Base-by-base conservation (phyloP, 1,140 invertebrate genomes). In the Euwallacea similis region DNA sequence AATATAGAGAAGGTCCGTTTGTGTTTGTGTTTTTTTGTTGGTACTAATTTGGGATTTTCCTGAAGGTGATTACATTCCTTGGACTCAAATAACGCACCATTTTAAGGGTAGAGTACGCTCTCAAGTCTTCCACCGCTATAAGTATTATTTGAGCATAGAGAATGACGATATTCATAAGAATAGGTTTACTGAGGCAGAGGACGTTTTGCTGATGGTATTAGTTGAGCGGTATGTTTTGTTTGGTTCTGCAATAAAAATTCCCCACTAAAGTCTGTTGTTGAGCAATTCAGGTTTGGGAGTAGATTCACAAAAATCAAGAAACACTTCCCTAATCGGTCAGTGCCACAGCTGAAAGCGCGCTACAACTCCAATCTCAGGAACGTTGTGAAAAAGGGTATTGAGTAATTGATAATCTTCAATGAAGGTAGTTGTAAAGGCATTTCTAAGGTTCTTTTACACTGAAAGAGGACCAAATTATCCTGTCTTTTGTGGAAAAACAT, bases 41-140 rank as follows among this genome's bases (percentile, higher is more conserved):
- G n/a, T 59, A 58, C n/a, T 11, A 59, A 11, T 47, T 59, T 58
- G 44, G 46, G 21, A 55, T 63, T 66, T 60, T 66, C 86, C 4
- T 33, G 21, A 33, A 9, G 89, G 88, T 15, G 82, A 87, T 62
- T 86, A 85, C 21, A 87, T 90, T 64, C 87, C 88, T 7, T 92
- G 90, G 90, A 81, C 83, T 1, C 85, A 85, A n/a, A 68, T 74
- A 10, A 82, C 86, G 7, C 81, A 82, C 44, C 84, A 85, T 46
- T 87, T 91, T 79, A 82, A 84, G 7, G 85, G 85, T 44, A 82
- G 87, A 74, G 86, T 85, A 0, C 89, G 88, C 76, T 84, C 85
- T 2, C 89, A 90, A 76, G 77, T 89, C 47, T 88, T 90, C 69
- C 84, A 85, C 56, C 84, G 87, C 59, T 88, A 86, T 54, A 76